Conservation (phyloP, 2,113 vertebrate genomes). For the Poeciliopsis occidentalis region DNA sequence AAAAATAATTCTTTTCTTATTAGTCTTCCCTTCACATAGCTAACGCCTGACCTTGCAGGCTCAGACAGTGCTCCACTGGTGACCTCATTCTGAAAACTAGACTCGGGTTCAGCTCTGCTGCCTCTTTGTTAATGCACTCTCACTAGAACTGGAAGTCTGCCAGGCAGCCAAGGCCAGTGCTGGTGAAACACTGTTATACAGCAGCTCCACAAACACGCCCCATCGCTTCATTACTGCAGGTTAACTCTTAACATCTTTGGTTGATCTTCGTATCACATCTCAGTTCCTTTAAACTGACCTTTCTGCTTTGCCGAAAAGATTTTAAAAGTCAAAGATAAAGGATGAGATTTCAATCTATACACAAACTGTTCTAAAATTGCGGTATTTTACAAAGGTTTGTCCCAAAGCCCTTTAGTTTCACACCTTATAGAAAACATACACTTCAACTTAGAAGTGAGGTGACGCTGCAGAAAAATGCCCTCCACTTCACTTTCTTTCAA, state of each 20-base stretch:
- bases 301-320: conserved; percentile 17
- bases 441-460: neutral
- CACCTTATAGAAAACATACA: neutral
- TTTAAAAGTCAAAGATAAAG: conserved; percentile 43
- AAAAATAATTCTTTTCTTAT: neutral
- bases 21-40: conserved; percentile 48
- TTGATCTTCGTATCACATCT: conserved; percentile 13
- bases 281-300: conserved; percentile 22
- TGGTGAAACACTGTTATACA: conserved; percentile 38
- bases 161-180: conserved; percentile 49
- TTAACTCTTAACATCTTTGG: conserved; percentile 1
- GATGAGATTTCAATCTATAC: conserved; percentile 14
- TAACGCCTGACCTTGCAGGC: conserved; percentile 36
- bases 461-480: too few relatives aligned
- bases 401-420: neutral
- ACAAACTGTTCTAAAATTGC: conserved; percentile 18
- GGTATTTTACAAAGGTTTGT: conserved; percentile 8
- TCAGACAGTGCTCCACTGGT: conserved; percentile 33
- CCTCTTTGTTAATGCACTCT: conserved; percentile 17
- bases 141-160: conserved; percentile 52
- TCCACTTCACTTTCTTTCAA: too few relatives aligned
- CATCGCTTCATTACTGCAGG: conserved; percentile 28
- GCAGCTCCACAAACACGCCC: conserved; percentile 35
- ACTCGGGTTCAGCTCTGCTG: conserved; percentile 32
- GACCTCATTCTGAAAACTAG: conserved; percentile 36